A percentile compares a stretch with the other conserved stretches of the same genome.
These are phyloP conservation scores for Scolanthus callimorphus DNA, from an alignment of 92 coral and sea anemone species.

Conservation along the genomic window DNA sequence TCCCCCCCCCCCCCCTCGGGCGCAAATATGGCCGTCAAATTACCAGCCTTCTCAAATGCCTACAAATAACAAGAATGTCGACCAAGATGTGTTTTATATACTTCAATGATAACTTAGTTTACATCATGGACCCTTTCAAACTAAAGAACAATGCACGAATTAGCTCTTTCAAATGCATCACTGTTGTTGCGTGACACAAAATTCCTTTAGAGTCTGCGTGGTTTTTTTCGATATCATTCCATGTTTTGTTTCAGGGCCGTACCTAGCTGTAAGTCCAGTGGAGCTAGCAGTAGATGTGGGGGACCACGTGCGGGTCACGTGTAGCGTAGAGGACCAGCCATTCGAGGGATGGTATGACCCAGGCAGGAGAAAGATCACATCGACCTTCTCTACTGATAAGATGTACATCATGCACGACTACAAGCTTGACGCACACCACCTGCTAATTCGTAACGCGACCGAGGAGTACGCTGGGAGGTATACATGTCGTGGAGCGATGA, in stretches of 20 bases:
- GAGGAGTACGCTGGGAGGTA: constrained; percentile 24
- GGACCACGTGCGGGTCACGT: not conserved
- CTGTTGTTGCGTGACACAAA: too few species aligned
- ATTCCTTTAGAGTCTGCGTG: not conserved
- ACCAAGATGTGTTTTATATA: too few species aligned
- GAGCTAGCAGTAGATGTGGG: not conserved
- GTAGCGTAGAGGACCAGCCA: constrained; percentile 15
- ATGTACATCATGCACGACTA: not conserved
- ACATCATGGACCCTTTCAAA: not conserved
- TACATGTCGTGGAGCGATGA: constrained; percentile 19
- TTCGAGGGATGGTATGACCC: constrained; percentile 36
- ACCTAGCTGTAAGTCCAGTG: not conserved
- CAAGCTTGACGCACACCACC: not conserved
- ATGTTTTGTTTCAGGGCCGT: not conserved
- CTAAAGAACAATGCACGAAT: not conserved
- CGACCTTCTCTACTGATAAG: constrained; percentile 3
- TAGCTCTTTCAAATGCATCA: not conserved
- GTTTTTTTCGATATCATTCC: not conserved
- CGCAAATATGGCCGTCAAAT: too few species aligned
- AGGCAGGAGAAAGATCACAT: constrained; percentile 6
- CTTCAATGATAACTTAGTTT: too few species aligned
- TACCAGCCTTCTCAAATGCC: too few species aligned
- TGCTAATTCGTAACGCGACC: not conserved
- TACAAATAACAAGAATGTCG: too few species aligned
- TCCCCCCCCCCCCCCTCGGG: too few species aligned